These are phyloP conservation scores for Matsumurasca onukii DNA, from an alignment of 1,140 invertebrate species.

Conservation along the genomic window DNA sequence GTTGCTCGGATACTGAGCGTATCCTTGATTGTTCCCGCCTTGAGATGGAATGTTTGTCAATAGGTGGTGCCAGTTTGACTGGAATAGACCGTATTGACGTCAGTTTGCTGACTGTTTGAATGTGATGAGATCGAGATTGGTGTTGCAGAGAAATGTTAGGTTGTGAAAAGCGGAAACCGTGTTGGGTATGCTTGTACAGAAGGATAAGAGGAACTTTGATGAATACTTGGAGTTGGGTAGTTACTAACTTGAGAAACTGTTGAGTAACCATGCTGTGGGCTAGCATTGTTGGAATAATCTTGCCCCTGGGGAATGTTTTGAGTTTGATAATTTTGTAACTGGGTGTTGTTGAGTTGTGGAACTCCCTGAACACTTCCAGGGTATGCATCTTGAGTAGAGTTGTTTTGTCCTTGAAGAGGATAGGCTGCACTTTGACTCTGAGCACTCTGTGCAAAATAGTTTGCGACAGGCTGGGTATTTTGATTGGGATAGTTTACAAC, in stretches of 20 bases:
- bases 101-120: neutral
- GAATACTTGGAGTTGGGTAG: neutral
- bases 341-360: no score
- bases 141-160: neutral
- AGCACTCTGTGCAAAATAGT: no score
- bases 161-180: neutral
- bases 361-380: no score
- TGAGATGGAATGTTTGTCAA: neutral
- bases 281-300: neutral
- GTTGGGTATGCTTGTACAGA: neutral
- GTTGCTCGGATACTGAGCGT: neutral
- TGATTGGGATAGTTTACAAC: no score
- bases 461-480: no score
- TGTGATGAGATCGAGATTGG: neutral
- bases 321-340: neutral
- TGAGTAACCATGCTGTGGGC: neutral
- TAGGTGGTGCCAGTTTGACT: neutral
- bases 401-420: neutral
- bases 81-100: neutral
- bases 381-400: neutral
- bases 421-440: neutral
- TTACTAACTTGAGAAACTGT: neutral
- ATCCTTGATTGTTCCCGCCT: neutral
- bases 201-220: conserved; percentile 5
- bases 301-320: neutral